Evolutionary conservation across 2,113 vertebrate genomes (phyloP).

Genomic region (Caranx melampygus): DNA sequence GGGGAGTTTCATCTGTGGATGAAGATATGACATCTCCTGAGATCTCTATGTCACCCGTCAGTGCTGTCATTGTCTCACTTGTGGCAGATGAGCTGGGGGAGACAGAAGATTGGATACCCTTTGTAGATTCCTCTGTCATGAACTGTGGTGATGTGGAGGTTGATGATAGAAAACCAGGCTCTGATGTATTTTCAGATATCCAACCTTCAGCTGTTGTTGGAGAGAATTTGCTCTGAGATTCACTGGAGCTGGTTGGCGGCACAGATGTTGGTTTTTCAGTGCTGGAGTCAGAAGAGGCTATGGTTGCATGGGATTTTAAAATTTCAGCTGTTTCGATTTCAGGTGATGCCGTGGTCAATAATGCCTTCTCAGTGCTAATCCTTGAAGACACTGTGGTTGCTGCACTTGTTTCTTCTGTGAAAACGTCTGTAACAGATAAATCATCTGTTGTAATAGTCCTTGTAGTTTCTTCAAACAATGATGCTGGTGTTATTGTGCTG

Average conservation of each 20-base stretch:
- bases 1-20: slow-evolving; percentile 7
- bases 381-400: neutral
- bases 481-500: slow-evolving; percentile 5
- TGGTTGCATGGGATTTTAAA: slow-evolving; percentile 15
- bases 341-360: neutral
- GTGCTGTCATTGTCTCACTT: neutral
- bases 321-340: neutral
- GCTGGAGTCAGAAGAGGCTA: slow-evolving; percentile 30
- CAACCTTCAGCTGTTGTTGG: slow-evolving; percentile 12
- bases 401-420: neutral
- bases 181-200: slow-evolving; percentile 2
- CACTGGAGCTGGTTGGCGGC: neutral
- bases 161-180: slow-evolving; percentile 11
- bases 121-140: neutral
- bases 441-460: neutral
- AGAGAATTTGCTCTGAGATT: slow-evolving; percentile 7
- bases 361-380: slow-evolving; percentile 6
- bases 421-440: slow-evolving; percentile 1
- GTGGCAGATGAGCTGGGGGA: neutral
- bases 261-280: slow-evolving; percentile 14
- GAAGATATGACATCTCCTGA: slow-evolving; percentile 28
- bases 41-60: neutral
- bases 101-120: neutral
- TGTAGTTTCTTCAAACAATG: neutral
- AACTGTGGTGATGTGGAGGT: neutral